These are phyloP conservation scores for Danio rerio DNA, from an alignment of 2,113 vertebrate species.

Conservation along the genomic window DNA sequence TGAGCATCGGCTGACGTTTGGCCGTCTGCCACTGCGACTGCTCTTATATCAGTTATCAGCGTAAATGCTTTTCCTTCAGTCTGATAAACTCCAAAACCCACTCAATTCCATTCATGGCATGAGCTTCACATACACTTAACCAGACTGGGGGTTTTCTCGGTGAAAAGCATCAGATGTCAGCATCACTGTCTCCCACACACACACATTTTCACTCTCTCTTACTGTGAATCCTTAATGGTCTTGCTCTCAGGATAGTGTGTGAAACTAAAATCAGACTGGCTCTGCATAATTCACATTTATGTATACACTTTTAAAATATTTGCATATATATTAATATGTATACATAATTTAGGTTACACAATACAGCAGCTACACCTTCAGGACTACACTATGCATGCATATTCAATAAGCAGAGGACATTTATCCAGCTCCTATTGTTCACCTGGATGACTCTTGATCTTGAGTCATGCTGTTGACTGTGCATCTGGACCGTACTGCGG, in stretches of 20 bases:
- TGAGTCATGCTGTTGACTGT: background rate
- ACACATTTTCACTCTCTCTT: background rate
- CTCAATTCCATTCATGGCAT: background rate
- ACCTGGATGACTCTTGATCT: background rate
- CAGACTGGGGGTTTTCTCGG: background rate
- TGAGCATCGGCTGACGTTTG: background rate
- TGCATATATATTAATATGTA: too few relatives aligned
- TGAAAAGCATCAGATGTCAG: background rate
- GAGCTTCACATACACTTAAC: background rate
- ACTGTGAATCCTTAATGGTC: background rate
- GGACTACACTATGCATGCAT: background rate
- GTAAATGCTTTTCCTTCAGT: background rate
- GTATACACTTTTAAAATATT: too few relatives aligned
- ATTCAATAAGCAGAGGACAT: background rate
- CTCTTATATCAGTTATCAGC: background rate
- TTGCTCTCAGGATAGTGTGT: too few relatives aligned
- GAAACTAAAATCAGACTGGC: too few relatives aligned
- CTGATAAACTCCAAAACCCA: slow-evolving; percentile 5
- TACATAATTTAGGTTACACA: too few relatives aligned
- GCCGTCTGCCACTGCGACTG: background rate
- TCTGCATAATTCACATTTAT: too few relatives aligned
- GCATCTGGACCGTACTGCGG: background rate
- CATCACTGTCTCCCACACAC: background rate
- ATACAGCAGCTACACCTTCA: too few relatives aligned
- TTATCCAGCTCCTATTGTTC: background rate